phyloP scores from a whole-genome alignment of 2,113 vertebrate genomes.

The Carettochelys insculpta region DNA sequence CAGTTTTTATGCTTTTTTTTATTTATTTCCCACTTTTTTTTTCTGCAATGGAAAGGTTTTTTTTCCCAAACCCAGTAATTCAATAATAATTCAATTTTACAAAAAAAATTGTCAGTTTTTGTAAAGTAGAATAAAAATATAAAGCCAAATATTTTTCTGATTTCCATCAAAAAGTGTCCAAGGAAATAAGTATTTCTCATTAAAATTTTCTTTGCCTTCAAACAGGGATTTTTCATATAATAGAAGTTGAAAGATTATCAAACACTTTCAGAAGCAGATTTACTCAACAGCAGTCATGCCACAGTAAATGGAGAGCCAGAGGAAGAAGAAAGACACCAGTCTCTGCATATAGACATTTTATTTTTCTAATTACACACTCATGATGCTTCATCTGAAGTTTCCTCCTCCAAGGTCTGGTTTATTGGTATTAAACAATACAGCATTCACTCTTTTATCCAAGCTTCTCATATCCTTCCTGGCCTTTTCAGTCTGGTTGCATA shows the following conservation, averaged over 20 bases:
- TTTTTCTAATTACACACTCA: neutral
- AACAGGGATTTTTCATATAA: neutral
- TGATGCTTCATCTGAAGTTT: neutral
- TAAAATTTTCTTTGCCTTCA: neutral
- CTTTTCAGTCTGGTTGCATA: neutral
- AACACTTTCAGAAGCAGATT: neutral
- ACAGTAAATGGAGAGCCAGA: neutral
- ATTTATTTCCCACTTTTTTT: neutral
- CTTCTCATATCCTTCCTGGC: neutral
- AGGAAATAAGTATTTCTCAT: neutral
- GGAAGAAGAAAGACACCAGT: neutral
- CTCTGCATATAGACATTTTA: fast-evolving
- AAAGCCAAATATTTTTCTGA: neutral
- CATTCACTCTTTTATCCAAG: neutral
- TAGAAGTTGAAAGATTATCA: neutral
- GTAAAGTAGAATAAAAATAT: neutral
- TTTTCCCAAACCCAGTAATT: neutral
- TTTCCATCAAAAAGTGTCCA: neutral
- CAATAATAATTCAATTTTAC: no score
- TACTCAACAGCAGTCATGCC: neutral
- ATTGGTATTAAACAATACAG: neutral
- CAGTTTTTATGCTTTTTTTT: neutral
- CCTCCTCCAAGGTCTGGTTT: neutral
- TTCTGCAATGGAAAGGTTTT: neutral
- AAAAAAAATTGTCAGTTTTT: neutral